A percentile compares a stretch with the other conserved stretches of the same genome.
Conservation (phyloP, 2,888 invertebrate genomes). For the Brachyptera putata region DNA sequence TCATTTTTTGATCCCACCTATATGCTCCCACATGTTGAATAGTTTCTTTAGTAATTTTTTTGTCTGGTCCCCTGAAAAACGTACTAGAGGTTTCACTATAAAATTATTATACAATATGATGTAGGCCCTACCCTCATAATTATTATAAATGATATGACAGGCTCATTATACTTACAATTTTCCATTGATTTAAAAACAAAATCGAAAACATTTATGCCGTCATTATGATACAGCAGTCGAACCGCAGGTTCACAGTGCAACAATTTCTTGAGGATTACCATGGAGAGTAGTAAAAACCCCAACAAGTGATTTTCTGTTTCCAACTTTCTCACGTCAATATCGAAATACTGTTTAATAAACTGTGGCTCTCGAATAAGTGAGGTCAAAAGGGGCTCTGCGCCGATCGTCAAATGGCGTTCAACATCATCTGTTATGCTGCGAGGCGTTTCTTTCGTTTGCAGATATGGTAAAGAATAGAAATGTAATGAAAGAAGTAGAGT, state of each 20-base stretch:
- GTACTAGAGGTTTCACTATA: no score
- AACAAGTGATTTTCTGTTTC: neutral
- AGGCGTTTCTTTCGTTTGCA: conserved; percentile 17
- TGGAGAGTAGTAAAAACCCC: conserved; percentile 26
- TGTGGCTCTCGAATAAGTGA: conserved; percentile 29
- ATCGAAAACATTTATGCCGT: conserved; percentile 9
- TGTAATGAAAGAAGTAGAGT: conserved; percentile 24
- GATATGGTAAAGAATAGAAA: conserved; percentile 16
- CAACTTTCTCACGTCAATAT: neutral
- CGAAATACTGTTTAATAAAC: conserved; percentile 28
- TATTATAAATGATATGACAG: no score
- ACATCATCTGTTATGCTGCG: conserved; percentile 22
- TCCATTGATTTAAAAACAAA: conserved; percentile 15
- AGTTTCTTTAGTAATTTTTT: no score
- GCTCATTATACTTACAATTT: conserved; percentile 29
- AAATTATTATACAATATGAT: no score
- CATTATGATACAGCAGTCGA: conserved; percentile 24
- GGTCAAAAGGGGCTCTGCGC: conserved; percentile 32
- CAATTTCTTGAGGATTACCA: conserved; percentile 29
- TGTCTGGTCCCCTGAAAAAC: no score
- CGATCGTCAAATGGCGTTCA: conserved; percentile 31
- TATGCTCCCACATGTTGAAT: no score
- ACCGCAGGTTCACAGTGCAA: conserved; percentile 10
- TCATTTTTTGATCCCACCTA: no score
- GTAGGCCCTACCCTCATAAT: no score